Base-by-base conservation (phyloP, 2,888 invertebrate species). In the Flexamia atlantica region DNA sequence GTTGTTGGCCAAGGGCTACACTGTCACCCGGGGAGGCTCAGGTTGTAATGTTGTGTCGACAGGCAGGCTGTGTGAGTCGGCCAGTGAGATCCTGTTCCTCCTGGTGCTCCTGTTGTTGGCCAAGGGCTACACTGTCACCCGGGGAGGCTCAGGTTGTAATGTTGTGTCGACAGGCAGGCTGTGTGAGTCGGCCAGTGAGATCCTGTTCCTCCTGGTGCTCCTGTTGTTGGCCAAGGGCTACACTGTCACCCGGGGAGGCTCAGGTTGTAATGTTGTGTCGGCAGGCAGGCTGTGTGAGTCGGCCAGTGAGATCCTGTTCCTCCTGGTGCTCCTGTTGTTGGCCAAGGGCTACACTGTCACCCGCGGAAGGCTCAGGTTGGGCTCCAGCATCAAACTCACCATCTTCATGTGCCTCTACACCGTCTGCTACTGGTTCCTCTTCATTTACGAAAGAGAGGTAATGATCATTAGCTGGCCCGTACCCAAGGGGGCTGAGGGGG, bases 281-380 rank as follows among this genome's bases (percentile, higher is more conserved):
- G 14, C 64, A 94, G 96, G 96, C n/a, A 93, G 94, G 85, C 91
- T 96, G 85, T 90, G 94, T 60, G 94, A 95, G 90, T 94, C 95
- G 0, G 90, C 93, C 1, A 94, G 96, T 20, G 95, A 96, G 89
- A 94, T 95, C 81, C 90, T 94, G 0, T 97, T 96, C 88, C 91
- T 98, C 0, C 90, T 97, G 0, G 91, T 98, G 17, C 91, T 98
- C 81, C 91, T 98, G 0, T 91, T 98, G 5, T 91, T 98, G 90
- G 97, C 95, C 0, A 97, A 98, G 89, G 98, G 98, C 0, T 98
- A 95, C 89, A 98, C 97, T 0, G 95, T 98, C 36, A 98, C 98
- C 0, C 92, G 97, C 79, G 97, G 96, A 0, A 91, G 96, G 0
- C 91, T 98, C 28, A 94, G 95, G 80, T 90, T 94, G 0, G 91